Conservation (phyloP, 53 echinoderm and acorn worm species). For the Apostichopus leukothele region DNA sequence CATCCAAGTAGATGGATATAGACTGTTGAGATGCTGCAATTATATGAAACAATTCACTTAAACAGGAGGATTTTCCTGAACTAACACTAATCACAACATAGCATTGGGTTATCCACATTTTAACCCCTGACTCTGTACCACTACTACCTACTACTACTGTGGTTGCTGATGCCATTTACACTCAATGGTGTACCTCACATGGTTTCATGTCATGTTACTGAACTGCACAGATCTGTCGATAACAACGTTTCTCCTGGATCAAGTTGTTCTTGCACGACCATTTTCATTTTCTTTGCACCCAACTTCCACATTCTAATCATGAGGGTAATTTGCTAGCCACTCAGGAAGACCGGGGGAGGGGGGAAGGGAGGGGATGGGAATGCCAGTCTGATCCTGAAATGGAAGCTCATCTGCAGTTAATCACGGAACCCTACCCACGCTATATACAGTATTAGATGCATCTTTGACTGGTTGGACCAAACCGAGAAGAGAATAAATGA, state of each 20-base stretch:
- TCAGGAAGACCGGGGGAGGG: background rate
- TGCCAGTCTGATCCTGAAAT: background rate
- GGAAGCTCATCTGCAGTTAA: too few relatives aligned
- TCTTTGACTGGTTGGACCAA: background rate
- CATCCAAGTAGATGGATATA: slow-evolving; percentile 57
- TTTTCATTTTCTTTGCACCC: slow-evolving; percentile 22
- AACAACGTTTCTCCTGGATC: background rate
- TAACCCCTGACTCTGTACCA: background rate
- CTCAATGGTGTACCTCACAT: background rate
- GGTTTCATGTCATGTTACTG: background rate
- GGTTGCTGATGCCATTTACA: slow-evolving; percentile 4
- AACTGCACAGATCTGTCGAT: slow-evolving; percentile 14
- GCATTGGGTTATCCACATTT: slow-evolving; percentile 13
- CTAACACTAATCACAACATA: slow-evolving; percentile 35
- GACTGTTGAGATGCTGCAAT: slow-evolving; percentile 19
- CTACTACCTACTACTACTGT: background rate
- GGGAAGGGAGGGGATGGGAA: background rate
- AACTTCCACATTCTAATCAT: slow-evolving; percentile 10
- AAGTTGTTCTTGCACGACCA: slow-evolving; percentile 30
- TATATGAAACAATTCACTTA: slow-evolving; percentile 35
- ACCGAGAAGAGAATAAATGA: background rate
- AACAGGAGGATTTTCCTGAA: slow-evolving; percentile 33
- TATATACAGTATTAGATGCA: too few relatives aligned
- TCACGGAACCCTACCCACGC: too few relatives aligned
- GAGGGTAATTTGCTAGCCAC: slow-evolving; percentile 20